Evolutionary conservation across 2,888 invertebrate genomes (phyloP), one percentile per base, ranked within the genome.

Genomic region (Callosobruchus maculatus): DNA sequence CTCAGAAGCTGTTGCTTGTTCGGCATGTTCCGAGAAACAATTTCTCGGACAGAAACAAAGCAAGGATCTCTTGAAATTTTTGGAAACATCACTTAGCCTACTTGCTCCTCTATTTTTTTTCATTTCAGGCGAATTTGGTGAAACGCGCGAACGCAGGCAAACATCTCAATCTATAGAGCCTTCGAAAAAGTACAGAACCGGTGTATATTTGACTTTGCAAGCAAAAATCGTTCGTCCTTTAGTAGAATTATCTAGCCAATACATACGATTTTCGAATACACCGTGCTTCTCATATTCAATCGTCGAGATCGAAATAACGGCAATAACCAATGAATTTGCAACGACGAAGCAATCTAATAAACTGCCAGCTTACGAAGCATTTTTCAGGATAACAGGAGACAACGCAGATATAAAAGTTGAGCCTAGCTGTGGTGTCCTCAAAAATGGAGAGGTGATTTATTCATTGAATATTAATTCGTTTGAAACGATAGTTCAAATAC

Each of bases 361-460:
- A n/a, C 69, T 73, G 20, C 74, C 75, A 18, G 74, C 75, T 30
- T 80, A 77, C 71, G 76, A 77, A 22, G 80, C 79, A 0, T 75
- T 73, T 67, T 81, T 81, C 71, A 73, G 77, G 69, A 79, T 81
- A 67, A 71, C 73, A 18, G 78, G 78, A 9, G 78, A 75, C 31
- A 78, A 76, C 68, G 31, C 76, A 0, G 78, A 80, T 69, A 76
- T 82, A 18, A 73, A 31, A 21, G 73, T 81, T 2, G 80, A 81
- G 71, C 82, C 82, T 2, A 78, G 74, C 20, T 82, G 82, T 76
- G 81, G 81, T 1, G 72, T 74, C 21, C 69, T 82, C 66, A 77
- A 72, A 73, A 74, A 75, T 21, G 82, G 82, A 70, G 72, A 81
- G 74, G 81, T 81, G 76, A 68, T 73, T 71, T 18, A 67, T 20